Evolutionary conservation across 2,797 vertebrate species (phyloP), one percentile per base, ranked within the genome.

Genomic region (Myotis myotis): DNA sequence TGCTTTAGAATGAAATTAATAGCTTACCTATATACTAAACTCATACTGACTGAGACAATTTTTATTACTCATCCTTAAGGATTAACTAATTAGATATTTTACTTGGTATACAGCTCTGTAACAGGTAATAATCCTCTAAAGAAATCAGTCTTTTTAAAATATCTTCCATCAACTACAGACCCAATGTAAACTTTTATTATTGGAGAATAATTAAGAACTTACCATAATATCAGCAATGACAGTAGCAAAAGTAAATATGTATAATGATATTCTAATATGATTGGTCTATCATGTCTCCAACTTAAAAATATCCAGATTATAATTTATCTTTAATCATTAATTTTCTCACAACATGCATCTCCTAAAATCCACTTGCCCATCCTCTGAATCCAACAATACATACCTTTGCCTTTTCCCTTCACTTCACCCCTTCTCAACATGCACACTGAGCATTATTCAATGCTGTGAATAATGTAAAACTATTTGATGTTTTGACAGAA

Each of bases 121-220:
- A 72, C 28, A 95, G 25, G 64, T 28, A 82, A 22, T 81, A 57
- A 88, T 70, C 19, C 41, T 93, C 36, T 70, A 38, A 95, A 86
- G 64, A 95, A 91, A 97, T 76, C 47, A 44, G 10, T 76, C 49
- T 88, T 85, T 93, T 51, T 8, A 30, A 13, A 74, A 87, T 66
- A 38, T 80, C 22, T 72, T 76, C 60, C 25, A 87, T 57, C 57
- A 96, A 90, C 64, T 93, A 92, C 33, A 91, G n/a, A 91, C 53
- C 13, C 53, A 96, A 83, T 17, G 25, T 89, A 95, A 87, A 88
- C 15, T 78, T 86, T 23, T 53, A 86, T 53, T 87, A 87, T 3
- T 92, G 16, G 44, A 95, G 47, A 87, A 93, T 79, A 95, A 94
- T 70, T 79, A 94, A 95, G 53, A 66, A 95, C 64, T 94, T 94